Evolutionary conservation across 2,113 vertebrate species (phyloP).

Genomic region (Anthoscopus minutus): DNA sequence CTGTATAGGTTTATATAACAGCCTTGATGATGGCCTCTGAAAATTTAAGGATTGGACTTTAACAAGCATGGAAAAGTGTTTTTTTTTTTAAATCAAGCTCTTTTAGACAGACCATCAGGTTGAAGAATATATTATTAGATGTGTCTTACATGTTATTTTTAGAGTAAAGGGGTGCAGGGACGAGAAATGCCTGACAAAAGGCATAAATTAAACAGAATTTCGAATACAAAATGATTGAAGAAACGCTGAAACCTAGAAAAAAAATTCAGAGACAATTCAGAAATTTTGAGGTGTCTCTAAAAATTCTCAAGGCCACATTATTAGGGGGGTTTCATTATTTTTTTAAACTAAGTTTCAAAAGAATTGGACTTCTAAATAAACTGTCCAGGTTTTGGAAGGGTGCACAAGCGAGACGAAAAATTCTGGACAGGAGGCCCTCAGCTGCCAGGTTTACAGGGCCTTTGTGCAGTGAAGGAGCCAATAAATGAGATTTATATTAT

Average conservation of each 20-base stretch:
- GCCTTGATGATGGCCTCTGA: not conserved
- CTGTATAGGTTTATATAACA: not conserved
- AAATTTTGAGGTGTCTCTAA: not conserved
- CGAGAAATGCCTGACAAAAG: not conserved
- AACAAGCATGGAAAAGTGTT: not conserved
- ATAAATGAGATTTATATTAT: not conserved
- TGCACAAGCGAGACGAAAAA: not conserved
- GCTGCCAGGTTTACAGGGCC: not conserved
- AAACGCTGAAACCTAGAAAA: not conserved
- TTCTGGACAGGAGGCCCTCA: not conserved
- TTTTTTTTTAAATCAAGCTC: not conserved
- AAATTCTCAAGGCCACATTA: not conserved
- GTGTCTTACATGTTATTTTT: not conserved
- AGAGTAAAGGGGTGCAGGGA: not conserved
- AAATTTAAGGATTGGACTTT: not conserved
- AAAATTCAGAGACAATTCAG: accelerated
- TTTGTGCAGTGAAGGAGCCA: not conserved
- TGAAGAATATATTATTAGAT: not conserved
- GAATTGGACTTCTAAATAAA: not conserved
- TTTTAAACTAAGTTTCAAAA: not conserved
- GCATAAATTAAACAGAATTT: not conserved
- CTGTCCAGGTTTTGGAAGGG: not conserved
- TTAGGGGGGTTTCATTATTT: not conserved
- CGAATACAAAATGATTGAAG: not conserved
- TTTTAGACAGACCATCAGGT: not conserved